Percentiles rank a stretch among this genome's conserved stretches.
Conservation (phyloP, 2,888 invertebrate genomes). For the Cyaniris semiargus region DNA sequence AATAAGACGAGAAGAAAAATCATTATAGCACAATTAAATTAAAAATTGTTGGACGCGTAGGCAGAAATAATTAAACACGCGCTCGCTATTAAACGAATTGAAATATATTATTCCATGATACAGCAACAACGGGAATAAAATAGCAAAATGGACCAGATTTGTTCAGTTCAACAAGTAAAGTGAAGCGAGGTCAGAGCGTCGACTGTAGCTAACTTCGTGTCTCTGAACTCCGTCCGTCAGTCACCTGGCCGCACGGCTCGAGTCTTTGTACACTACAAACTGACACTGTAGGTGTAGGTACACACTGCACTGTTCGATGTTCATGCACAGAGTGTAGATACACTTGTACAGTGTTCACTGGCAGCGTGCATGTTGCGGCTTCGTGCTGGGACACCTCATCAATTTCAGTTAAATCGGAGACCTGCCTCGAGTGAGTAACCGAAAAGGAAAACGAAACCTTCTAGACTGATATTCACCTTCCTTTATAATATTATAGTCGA, state of each 20-base stretch:
- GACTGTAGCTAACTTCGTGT: background rate
- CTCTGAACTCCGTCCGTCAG: background rate
- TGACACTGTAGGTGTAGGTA: background rate
- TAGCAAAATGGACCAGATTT: background rate
- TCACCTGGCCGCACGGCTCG: background rate
- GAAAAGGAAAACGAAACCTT: background rate
- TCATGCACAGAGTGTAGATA: background rate
- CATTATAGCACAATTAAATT: background rate
- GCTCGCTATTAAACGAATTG: background rate
- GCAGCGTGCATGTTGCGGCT: background rate
- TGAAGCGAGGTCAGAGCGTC: background rate
- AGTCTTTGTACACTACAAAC: background rate
- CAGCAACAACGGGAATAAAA: background rate
- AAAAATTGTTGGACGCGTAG: background rate
- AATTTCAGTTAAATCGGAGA: background rate
- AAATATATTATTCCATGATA: background rate
- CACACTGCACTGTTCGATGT: background rate
- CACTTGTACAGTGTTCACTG: background rate
- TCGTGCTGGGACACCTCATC: background rate
- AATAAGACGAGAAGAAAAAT: background rate
- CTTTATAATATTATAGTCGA: background rate
- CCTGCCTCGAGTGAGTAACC: background rate
- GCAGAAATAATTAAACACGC: background rate
- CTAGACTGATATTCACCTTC: background rate
- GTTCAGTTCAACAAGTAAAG: background rate